Conservation (phyloP, 2,797 vertebrate species). For the Smutsia gigantea region DNA sequence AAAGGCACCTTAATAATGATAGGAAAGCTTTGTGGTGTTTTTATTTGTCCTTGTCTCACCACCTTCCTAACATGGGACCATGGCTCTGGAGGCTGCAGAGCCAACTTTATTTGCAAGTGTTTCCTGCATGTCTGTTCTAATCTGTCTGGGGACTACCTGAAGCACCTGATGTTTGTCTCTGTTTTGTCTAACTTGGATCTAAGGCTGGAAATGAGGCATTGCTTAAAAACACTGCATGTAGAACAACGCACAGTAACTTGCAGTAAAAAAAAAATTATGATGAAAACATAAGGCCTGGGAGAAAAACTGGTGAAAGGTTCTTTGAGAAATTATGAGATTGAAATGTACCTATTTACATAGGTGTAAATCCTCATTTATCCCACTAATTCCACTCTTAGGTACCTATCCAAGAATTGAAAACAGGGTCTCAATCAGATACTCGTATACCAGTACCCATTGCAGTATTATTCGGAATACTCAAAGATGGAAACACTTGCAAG, state of each 20-base stretch:
- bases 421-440: not conserved
- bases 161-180: not conserved
- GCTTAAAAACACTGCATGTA: not conserved
- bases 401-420: not conserved
- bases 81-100: not conserved
- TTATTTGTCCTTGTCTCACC: not conserved
- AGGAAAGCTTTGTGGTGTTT: not conserved
- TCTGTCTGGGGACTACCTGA: not conserved
- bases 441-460: not conserved
- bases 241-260: not conserved
- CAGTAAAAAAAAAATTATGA: not conserved
- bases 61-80: not conserved
- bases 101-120: not conserved
- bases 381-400: not conserved
- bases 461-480: not conserved
- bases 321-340: not conserved
- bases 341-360: not conserved
- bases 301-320: not conserved
- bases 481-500: not conserved
- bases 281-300: not conserved
- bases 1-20: not conserved
- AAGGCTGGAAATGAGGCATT: not conserved
- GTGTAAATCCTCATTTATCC: no score
- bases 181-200: not conserved
- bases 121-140: not conserved